phyloP scores from a whole-genome alignment of 1,140 invertebrate species.

The Colletes latitarsis region DNA sequence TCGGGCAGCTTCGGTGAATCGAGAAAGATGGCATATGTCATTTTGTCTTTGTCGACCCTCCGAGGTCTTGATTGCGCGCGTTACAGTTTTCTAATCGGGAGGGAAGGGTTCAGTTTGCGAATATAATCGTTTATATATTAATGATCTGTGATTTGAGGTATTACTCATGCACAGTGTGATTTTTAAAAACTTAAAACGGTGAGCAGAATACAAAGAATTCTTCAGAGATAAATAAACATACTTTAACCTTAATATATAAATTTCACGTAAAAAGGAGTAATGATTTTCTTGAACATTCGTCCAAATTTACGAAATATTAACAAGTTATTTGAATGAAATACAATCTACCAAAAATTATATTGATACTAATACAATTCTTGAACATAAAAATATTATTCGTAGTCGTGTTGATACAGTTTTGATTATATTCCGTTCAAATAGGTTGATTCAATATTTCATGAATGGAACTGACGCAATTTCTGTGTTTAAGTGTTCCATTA shows the following conservation, averaged over 20 bases:
- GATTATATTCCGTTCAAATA: not conserved
- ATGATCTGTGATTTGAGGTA: constrained; percentile 29
- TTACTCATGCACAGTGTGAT: constrained; percentile 43
- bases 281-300: not conserved
- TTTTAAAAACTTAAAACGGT: constrained; percentile 40
- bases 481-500: not conserved
- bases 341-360: not conserved
- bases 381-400: not conserved
- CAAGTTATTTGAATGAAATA: not conserved
- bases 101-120: constrained; percentile 11
- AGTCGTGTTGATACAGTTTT: not conserved
- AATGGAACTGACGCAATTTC: constrained; percentile 16
- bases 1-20: too few relatives aligned
- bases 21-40: too few relatives aligned
- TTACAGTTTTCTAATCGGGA: not conserved
- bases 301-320: not conserved
- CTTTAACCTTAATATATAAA: constrained; percentile 34
- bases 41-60: too few relatives aligned
- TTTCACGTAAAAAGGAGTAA: constrained; percentile 12
- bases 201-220: not conserved
- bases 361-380: not conserved
- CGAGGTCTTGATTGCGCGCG: too few relatives aligned
- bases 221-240: constrained; percentile 15
- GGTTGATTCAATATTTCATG: constrained; percentile 9
- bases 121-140: not conserved